Evolutionary conservation across 2,888 invertebrate genomes (phyloP), one percentile per base, ranked within the genome.

Genomic region (Zhengitettix transpicula): DNA sequence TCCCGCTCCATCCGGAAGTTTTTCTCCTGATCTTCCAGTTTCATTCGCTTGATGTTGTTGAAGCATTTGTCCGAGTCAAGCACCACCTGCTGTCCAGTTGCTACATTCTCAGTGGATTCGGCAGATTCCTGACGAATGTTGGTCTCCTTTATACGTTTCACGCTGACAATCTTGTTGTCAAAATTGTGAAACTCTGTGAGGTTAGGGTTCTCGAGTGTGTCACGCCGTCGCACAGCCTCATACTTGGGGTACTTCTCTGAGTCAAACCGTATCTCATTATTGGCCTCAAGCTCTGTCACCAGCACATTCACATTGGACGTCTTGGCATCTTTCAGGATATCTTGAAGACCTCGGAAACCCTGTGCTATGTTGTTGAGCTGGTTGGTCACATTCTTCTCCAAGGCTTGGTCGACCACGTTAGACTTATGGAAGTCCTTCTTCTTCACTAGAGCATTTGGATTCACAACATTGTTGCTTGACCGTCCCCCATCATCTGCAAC

Each of bases 231-330:
- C 16, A 62, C 65, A 52, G 72, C 73, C 59, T 79, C 79, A 55
- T 75, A 75, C 61, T 77, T 78, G 1, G 73, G 73, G 69, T 76
- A 81, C 66, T 81, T 81, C 60, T 78, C 78, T 0, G 80, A 80
- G 67, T 80, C 80, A 59, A 75, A 77, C 62, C 75, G 72, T 41
- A 78, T 73, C 58, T 74, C 72, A 58, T 77, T 78, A 62, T 77
- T 77, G 57, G 74, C 70, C 55, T 71, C 71, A 59, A 69, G 69
- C 51, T 70, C 70, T 0, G 70, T 71, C 2, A 72, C 74, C 16
- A 75, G 68, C 44, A 81, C 78, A 68, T 81, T 81, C 0, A 79
- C 77, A 66, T 80, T 81, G 52, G 79, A 75, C 1, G 78, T 80
- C 69, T 80, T 81, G 0, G 79, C 77, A 62, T 80, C 79, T 68